phyloP scores from a whole-genome alignment of 2,888 invertebrate genomes.

The Sarcophaga subvicina region DNA sequence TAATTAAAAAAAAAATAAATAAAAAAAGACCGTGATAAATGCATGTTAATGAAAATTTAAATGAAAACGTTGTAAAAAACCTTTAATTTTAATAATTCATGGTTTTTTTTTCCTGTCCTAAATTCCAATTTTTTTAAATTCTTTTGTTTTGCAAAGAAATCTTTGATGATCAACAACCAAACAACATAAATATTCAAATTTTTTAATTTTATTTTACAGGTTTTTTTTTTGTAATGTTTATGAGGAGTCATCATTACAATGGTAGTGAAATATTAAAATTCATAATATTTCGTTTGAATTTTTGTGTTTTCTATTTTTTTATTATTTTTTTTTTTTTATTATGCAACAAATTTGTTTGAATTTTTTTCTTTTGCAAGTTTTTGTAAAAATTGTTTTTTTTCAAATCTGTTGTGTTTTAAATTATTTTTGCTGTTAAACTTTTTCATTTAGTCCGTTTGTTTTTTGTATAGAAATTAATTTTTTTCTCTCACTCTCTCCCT shows the following conservation, averaged over 20 bases:
- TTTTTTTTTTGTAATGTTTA: not conserved
- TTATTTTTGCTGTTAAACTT: slow-evolving; percentile 20
- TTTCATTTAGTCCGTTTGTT: not conserved
- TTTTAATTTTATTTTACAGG: too few species aligned
- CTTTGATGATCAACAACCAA: not conserved
- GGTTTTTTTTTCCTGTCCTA: too few species aligned
- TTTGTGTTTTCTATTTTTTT: not conserved
- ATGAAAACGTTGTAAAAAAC: not conserved
- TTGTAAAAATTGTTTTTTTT: slow-evolving; percentile 19
- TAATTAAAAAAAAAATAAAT: too few species aligned
- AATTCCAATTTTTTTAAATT: not conserved
- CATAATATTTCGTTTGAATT: slow-evolving; percentile 39
- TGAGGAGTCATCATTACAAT: not conserved
- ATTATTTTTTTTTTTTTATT: not conserved
- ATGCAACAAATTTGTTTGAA: not conserved
- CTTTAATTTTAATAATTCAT: not conserved
- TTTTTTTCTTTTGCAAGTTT: slow-evolving; percentile 25
- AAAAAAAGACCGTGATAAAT: too few species aligned
- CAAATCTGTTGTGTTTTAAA: not conserved
- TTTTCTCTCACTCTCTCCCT: not conserved
- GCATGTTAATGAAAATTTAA: not conserved
- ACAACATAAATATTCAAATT: slow-evolving; percentile 18
- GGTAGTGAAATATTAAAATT: slow-evolving; percentile 24
- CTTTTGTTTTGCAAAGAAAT: not conserved
- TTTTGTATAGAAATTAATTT: slow-evolving; percentile 43